Base-by-base conservation (phyloP, 2,888 invertebrate species). In the Resseliella maxima region DNA sequence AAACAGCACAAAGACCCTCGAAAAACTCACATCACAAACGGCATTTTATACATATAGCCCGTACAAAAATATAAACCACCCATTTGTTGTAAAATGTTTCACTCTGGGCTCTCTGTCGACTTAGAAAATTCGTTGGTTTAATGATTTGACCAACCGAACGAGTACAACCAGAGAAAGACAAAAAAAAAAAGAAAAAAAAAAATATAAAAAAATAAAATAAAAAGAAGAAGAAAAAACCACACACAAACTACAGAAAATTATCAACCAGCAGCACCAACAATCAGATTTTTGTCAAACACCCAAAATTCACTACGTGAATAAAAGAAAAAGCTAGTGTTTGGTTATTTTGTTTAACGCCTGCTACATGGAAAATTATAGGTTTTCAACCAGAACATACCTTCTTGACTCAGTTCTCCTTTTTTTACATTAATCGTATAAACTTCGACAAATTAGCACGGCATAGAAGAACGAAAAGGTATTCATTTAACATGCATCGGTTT, bases 61-160 rank as follows among this genome's bases (percentile, higher is more conserved):
- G 50, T 36, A 81, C 36, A 81, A 38, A 38, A 83, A 72, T 31
- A 83, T 83, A 83, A 83, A 83, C 83, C 83, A 83, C 83, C 83
- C 83, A 83, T 83, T 83, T 83, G 38, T 83, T 83, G 83, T 83
- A 38, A 38, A 38, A 72, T 72, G 27, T 72, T 59, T 59, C 59
- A 59, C 27, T 12, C 50, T 72, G 72, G 72, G 72, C 72, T 12
- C 41, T 72, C 72, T 5, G 41, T 41, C 3, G 12, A 31, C 35
- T 72, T 72, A 72, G 1, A 15, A 12, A 31, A 35, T 31, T 72
- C 72, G n/a, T 31, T 59, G 24, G 72, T 72, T 72, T 35, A 15
- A 59, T 15, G n/a, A 59, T 72, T 72, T 18, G 72, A 72, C 72
- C 72, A 72, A 72, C 50, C 15, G 46, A 50, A 50, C 46, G 41